phyloP scores from a whole-genome alignment of 2,797 vertebrate species.

The Rhinella marina region DNA sequence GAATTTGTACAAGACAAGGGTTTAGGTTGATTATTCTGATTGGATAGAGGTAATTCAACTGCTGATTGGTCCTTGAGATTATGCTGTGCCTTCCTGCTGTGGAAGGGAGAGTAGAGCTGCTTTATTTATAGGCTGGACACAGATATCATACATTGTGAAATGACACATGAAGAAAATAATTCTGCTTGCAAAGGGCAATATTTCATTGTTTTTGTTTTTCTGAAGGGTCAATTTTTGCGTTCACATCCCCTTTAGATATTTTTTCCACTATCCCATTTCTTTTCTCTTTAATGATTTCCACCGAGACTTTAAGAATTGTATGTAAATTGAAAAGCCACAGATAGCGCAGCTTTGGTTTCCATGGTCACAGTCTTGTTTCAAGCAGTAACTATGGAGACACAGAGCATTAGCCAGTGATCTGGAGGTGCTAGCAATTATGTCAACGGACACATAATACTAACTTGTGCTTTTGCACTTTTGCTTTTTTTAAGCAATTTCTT shows the following conservation, averaged over 20 bases:
- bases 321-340: constrained; percentile 15
- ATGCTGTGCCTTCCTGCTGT: neutral
- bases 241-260: neutral
- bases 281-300: neutral
- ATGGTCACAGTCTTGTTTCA: constrained; percentile 48
- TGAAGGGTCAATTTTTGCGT: neutral
- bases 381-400: constrained; percentile 47
- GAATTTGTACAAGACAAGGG: too few species aligned
- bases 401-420: constrained; percentile 39
- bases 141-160: neutral
- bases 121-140: neutral
- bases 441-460: constrained; percentile 10
- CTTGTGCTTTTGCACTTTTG: neutral
- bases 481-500: neutral
- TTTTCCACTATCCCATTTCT: neutral
- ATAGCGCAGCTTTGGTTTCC: constrained; percentile 27
- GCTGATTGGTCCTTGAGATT: neutral
- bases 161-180: neutral
- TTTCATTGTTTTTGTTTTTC: neutral
- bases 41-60: neutral
- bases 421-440: constrained; percentile 40
- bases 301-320: constrained; percentile 15
- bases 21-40: too few species aligned
- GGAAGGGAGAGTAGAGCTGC: neutral
- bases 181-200: neutral